phyloP scores from a whole-genome alignment of 2,797 vertebrate species.

The Lepus oiostolus region DNA sequence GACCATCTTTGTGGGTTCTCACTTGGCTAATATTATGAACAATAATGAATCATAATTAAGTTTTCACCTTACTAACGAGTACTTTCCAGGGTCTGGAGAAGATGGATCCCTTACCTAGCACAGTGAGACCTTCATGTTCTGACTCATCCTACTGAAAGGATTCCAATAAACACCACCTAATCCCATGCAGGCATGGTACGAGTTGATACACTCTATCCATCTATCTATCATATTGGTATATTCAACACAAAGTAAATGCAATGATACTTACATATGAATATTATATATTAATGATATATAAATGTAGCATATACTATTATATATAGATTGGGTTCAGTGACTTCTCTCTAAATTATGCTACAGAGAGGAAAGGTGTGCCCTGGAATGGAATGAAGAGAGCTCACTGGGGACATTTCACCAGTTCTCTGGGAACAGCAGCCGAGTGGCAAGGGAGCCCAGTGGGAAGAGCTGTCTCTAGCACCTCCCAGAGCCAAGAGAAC shows the following conservation, averaged over 20 bases:
- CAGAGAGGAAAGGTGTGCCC: neutral
- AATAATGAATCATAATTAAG: neutral
- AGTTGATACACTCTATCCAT: too few relatives aligned
- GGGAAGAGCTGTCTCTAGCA: neutral
- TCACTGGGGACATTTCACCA: neutral
- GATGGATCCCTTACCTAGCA: neutral
- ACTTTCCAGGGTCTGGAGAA: neutral
- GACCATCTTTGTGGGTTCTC: neutral
- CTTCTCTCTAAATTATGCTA: neutral
- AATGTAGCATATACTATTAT: neutral
- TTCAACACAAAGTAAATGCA: too few relatives aligned
- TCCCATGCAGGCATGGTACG: neutral
- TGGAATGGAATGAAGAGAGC: neutral
- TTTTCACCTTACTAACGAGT: neutral
- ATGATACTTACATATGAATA: too few relatives aligned
- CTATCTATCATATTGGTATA: too few relatives aligned
- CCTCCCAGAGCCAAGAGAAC: neutral
- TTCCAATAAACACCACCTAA: neutral
- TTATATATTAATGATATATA: too few relatives aligned
- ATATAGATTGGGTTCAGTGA: too few relatives aligned
- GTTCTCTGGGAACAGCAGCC: accelerated
- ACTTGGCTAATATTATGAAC: neutral
- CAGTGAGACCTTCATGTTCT: too few relatives aligned
- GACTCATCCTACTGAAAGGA: neutral
- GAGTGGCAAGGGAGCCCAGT: neutral